Percentiles rank a stretch among this genome's conserved stretches.
phyloP scores from a whole-genome alignment of 2,113 vertebrate species.

The Megalops atlanticus region DNA sequence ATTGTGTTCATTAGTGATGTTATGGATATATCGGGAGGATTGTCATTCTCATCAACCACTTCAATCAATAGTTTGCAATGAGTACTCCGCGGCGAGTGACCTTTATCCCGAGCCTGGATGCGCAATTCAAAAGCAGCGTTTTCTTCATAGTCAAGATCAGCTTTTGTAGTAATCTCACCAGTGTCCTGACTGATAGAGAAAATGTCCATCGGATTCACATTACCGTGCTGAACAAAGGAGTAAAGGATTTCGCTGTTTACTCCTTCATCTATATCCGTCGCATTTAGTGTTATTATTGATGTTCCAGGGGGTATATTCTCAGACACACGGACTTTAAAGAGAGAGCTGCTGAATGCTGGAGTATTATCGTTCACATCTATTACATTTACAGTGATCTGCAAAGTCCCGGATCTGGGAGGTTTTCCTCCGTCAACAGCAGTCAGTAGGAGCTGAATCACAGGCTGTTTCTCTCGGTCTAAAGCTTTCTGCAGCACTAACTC shows the following conservation, averaged over 20 bases:
- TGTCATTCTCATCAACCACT: slow-evolving; percentile 79
- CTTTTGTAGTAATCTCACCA: slow-evolving; percentile 73
- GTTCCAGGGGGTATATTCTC: slow-evolving; percentile 59
- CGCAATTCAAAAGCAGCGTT: slow-evolving; percentile 58
- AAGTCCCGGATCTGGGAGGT: slow-evolving; percentile 56
- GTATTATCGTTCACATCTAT: slow-evolving; percentile 67
- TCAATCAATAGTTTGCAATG: slow-evolving; percentile 73
- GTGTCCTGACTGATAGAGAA: slow-evolving; percentile 70
- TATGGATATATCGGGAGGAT: slow-evolving; percentile 71
- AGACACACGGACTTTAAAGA: slow-evolving; percentile 58
- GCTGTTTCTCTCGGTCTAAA: slow-evolving; percentile 64
- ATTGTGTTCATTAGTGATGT: slow-evolving; percentile 74
- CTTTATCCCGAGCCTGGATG: slow-evolving; percentile 67
- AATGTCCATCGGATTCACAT: slow-evolving; percentile 52
- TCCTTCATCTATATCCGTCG: slow-evolving; percentile 61
- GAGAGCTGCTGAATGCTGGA: slow-evolving; percentile 48
- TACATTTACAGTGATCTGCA: slow-evolving; percentile 56
- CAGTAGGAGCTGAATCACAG: slow-evolving; percentile 51
- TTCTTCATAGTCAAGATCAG: slow-evolving; percentile 70
- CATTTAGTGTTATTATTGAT: slow-evolving; percentile 46
- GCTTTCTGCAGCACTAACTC: slow-evolving; percentile 69
- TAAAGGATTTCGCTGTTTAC: slow-evolving; percentile 58
- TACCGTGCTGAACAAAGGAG: slow-evolving; percentile 58
- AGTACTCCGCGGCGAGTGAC: slow-evolving; percentile 50
- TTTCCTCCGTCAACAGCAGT: slow-evolving; percentile 65